Evolutionary conservation across 2,888 invertebrate species (phyloP).

Genomic region (Cylloceria caligata): DNA sequence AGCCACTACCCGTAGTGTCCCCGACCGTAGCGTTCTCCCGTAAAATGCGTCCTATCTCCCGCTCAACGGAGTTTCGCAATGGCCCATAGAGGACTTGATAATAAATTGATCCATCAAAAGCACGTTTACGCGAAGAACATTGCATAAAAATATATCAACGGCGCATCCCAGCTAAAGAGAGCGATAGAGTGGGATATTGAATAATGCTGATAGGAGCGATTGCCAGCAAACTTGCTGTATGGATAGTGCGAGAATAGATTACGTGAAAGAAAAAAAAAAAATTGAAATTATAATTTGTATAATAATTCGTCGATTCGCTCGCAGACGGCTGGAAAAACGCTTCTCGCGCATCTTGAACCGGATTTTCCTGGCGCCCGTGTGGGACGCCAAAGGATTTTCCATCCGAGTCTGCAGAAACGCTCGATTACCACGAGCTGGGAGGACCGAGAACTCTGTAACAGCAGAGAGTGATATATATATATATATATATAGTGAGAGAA

Average conservation of each 20-base stretch:
- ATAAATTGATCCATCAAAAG: constrained; percentile 67
- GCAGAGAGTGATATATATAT: background rate
- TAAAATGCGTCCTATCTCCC: constrained; percentile 41
- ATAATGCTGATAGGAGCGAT: constrained; percentile 54
- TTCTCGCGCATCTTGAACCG: constrained; percentile 11
- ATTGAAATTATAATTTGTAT: constrained; percentile 40
- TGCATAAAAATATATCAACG: constrained; percentile 40
- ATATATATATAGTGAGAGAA: constrained; percentile 30
- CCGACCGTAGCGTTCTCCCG: constrained; percentile 20
- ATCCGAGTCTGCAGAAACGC: constrained; percentile 31
- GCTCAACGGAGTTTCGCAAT: constrained; percentile 27
- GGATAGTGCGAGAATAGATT: background rate
- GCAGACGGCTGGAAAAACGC: constrained; percentile 7
- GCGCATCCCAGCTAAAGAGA: constrained; percentile 3
- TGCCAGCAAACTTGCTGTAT: constrained; percentile 10
- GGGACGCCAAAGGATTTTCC: constrained; percentile 16
- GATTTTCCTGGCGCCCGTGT: constrained; percentile 13
- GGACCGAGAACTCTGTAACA: background rate
- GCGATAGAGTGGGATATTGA: constrained; percentile 34
- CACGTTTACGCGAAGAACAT: constrained; percentile 61
- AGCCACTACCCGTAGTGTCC: background rate
- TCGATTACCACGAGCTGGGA: constrained; percentile 32
- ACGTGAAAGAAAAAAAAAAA: constrained; percentile 18
- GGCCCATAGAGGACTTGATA: constrained; percentile 39
- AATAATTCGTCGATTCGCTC: constrained; percentile 30